phyloP scores from a whole-genome alignment of 2,113 vertebrate genomes.

The Boleophthalmus pectinirostris region DNA sequence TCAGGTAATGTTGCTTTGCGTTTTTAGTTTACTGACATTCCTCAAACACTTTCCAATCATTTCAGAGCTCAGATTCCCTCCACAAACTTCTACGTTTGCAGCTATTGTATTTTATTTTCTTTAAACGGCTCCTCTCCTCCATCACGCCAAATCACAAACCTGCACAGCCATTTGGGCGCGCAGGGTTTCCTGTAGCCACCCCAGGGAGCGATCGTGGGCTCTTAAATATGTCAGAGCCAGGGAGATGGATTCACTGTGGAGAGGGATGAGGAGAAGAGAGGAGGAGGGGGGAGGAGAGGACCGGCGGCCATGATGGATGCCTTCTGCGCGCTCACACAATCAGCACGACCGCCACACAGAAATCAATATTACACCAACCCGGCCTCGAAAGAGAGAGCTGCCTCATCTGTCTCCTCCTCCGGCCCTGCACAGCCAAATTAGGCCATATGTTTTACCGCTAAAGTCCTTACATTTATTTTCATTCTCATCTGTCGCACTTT shows the following conservation, averaged over 20 bases:
- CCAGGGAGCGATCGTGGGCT: slow-evolving; percentile 27
- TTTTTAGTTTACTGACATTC: too few relatives aligned
- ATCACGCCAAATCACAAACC: not conserved
- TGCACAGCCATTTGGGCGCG: not conserved
- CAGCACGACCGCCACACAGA: slow-evolving; percentile 3
- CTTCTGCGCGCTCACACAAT: slow-evolving; percentile 11
- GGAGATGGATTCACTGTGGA: slow-evolving; percentile 36
- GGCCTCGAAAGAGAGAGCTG: not conserved
- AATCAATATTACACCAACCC: slow-evolving; percentile 22
- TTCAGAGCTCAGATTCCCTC: slow-evolving; percentile 4
- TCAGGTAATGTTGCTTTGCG: too few relatives aligned
- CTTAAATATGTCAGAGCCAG: slow-evolving; percentile 36
- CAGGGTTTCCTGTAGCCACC: slow-evolving; percentile 9
- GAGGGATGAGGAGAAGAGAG: not conserved
- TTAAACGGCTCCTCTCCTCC: too few relatives aligned
- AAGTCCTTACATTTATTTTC: too few relatives aligned
- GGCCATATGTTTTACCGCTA: not conserved
- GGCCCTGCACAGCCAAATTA: not conserved
- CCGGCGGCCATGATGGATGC: slow-evolving; percentile 8
- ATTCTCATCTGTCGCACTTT: too few relatives aligned
- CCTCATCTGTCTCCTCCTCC: not conserved
- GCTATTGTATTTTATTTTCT: too few relatives aligned
- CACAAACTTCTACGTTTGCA: too few relatives aligned
- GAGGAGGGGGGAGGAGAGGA: too few relatives aligned
- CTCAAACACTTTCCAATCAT: too few relatives aligned